A percentile compares a stretch with the other conserved stretches of the same genome.
These are phyloP conservation scores for Zaprionus inermis DNA, from an alignment of 1,140 invertebrate species.

Conservation along the genomic window DNA sequence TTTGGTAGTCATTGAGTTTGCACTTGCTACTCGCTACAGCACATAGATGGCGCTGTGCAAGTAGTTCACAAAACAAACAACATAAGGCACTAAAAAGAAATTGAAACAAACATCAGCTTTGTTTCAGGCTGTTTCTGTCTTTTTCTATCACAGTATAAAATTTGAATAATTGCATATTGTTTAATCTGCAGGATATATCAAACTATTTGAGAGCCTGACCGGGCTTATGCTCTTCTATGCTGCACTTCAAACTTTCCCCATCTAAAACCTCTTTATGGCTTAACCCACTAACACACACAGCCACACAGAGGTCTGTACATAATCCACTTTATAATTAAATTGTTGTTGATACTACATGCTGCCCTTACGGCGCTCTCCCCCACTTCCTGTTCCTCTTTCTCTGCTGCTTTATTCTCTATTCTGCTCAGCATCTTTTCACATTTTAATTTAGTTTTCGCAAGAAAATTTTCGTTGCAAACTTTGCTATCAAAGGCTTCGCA, in stretches of 20 bases:
- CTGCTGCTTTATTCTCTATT: slow-evolving; percentile 10
- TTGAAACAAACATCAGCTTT: neutral
- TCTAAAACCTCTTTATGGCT: neutral
- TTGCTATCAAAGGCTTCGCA: slow-evolving; percentile 53
- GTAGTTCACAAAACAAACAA: neutral
- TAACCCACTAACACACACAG: slow-evolving; percentile 6
- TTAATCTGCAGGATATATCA: no score
- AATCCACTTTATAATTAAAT: slow-evolving; percentile 39
- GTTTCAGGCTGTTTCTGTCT: neutral
- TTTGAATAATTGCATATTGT: no score
- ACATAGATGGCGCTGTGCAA: slow-evolving; percentile 1
- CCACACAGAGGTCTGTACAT: neutral
- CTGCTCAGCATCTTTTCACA: slow-evolving; percentile 56
- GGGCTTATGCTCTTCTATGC: neutral
- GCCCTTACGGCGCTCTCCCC: neutral
- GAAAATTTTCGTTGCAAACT: slow-evolving; percentile 72
- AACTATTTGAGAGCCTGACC: neutral
- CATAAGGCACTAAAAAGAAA: neutral
- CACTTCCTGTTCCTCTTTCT: neutral
- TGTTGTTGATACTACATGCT: slow-evolving; percentile 15
- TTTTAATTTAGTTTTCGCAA: slow-evolving; percentile 80
- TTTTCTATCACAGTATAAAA: no score
- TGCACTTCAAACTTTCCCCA: neutral
- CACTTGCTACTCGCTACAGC: neutral
- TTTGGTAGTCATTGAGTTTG: neutral